phyloP scores from a whole-genome alignment of 2,888 invertebrate genomes.

The Kuschelorhynchus macadamiae region DNA sequence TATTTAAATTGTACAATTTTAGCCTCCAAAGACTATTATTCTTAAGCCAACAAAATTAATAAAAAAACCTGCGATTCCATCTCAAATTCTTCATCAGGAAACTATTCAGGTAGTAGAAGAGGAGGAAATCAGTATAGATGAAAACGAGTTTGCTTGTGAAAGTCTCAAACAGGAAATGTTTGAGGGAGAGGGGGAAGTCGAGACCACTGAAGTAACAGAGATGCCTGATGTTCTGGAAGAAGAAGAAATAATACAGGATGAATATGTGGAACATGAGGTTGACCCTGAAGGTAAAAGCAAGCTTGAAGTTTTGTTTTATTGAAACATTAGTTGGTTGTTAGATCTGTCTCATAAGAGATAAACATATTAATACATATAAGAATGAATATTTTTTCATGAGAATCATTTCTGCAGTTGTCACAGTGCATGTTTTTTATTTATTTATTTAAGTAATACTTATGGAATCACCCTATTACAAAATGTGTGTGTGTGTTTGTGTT shows the following conservation, averaged over 20 bases:
- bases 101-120: constrained; percentile 45
- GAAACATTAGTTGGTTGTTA: too few species aligned
- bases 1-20: constrained; percentile 21
- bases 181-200: constrained; percentile 36
- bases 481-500: too few species aligned
- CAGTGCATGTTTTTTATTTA: too few species aligned
- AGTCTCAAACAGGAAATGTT: constrained; percentile 44
- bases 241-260: constrained; percentile 51
- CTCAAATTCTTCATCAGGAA: constrained; percentile 10
- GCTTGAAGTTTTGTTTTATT: too few species aligned
- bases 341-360: too few species aligned
- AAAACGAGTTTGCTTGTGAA: constrained; percentile 47
- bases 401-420: too few species aligned
- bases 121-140: constrained; percentile 52
- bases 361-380: too few species aligned
- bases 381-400: too few species aligned
- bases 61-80: constrained; percentile 45
- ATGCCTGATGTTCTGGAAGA: constrained; percentile 49
- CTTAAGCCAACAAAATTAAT: constrained; percentile 58
- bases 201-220: constrained; percentile 28
- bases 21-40: constrained; percentile 59
- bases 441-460: too few species aligned
- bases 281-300: constrained; percentile 47
- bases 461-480: too few species aligned
- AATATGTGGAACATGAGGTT: constrained; percentile 47